Conservation (phyloP, 2,113 vertebrate species). For the Caranx melampygus region DNA sequence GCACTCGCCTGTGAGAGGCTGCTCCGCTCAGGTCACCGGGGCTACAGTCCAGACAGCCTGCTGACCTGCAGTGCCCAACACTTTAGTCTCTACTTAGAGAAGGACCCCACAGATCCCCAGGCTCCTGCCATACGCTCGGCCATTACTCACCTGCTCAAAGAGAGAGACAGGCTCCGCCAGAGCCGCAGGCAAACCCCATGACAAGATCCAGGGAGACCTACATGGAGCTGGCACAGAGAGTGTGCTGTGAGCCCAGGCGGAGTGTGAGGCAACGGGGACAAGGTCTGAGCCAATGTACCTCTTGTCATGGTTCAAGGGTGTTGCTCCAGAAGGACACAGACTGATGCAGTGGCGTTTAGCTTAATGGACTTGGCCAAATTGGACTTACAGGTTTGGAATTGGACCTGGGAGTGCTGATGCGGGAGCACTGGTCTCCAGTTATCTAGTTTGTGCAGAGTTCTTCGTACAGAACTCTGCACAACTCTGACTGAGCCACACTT, state of each 20-base stretch:
- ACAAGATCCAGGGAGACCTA: conserved; percentile 27
- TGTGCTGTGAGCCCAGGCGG: background rate
- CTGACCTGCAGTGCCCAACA: conserved; percentile 88
- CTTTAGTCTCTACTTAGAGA: conserved; percentile 88
- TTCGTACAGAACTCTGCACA: conserved; percentile 7
- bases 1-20: conserved; percentile 94
- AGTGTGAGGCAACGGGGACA: background rate
- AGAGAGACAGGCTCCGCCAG: conserved; percentile 76
- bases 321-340: background rate
- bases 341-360: conserved; percentile 2
- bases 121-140: conserved; percentile 85
- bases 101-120: conserved; percentile 88
- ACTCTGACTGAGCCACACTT: background rate
- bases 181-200: conserved; percentile 41
- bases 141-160: conserved; percentile 87
- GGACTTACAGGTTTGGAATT: background rate
- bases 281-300: conserved; percentile 12
- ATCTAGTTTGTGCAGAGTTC: background rate
- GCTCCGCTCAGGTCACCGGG: conserved; percentile 82
- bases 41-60: conserved; percentile 82
- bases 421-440: background rate
- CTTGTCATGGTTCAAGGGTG: conserved; percentile 9
- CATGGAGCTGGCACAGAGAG: conserved; percentile 4
- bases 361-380: background rate
- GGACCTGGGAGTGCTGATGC: conserved; percentile 6